Evolutionary conservation across 2,797 vertebrate species (phyloP), one percentile per base, ranked within the genome.

Genomic region (Loriculus beryllinus): DNA sequence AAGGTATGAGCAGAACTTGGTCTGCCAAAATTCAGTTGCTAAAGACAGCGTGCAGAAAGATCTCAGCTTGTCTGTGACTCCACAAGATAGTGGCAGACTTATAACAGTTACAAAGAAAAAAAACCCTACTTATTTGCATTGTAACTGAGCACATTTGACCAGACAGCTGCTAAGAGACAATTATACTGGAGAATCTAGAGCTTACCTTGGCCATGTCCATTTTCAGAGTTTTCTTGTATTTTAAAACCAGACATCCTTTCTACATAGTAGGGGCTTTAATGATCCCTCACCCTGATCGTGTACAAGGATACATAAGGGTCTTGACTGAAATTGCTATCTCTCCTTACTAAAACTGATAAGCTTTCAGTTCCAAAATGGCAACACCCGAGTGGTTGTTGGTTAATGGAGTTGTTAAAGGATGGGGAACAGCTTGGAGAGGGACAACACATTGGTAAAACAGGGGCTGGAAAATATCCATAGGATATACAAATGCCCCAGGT

Each of bases 41-140:
- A n/a, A 47, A 76, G 31, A 29, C 29, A 40, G 18, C 1, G 5
- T 18, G 25, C 48, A 64, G 71, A 78, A 86, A 43, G 8, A 60
- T 78, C 26, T 43, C 25, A 62, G 26, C 15, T 82, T 70, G 11
- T 89, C 31, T 82, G 37, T 63, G 70, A 42, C 35, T 82, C 9
- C 37, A 37, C 12, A 25, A 39, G 67, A 17, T 14, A 48, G 23
- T 56, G 51, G 22, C 56, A 86, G 29, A 79, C 10, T 19, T 52
- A 35, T 45, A 35, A 33, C n/a, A 77, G 51, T 60, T 67, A 52
- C 3, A 40, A 33, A 26, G 10, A 64, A 68, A 13, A 8, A 68
- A 15, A 7, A 1, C 0, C 0, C 3, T 10, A 3, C 14, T 62
- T 70, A 33, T 14, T 85, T 81, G 69, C 69, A 13, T 63, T 88